Conservation (phyloP, 2,797 vertebrate species). For the Melanogrammus aeglefinus region DNA sequence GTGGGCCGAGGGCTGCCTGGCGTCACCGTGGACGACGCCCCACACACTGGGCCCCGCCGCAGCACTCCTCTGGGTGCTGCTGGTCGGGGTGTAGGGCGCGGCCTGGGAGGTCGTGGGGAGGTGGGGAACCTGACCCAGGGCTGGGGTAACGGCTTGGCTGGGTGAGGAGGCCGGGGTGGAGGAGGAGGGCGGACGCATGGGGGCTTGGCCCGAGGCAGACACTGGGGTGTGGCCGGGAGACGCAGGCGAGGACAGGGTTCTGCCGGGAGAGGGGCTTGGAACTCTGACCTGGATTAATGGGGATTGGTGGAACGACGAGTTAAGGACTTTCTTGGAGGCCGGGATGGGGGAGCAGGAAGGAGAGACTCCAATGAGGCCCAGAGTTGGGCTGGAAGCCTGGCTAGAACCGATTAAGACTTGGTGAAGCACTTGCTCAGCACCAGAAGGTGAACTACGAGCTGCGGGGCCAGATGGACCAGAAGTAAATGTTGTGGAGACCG, state of each 20-base stretch:
- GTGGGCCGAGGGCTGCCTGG: slow-evolving; percentile 52
- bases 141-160: slow-evolving; percentile 16
- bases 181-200: slow-evolving; percentile 2
- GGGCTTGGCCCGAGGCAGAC: slow-evolving; percentile 19
- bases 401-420: neutral
- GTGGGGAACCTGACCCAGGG: slow-evolving; percentile 38
- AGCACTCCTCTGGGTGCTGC: slow-evolving; percentile 27
- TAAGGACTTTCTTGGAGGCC: slow-evolving; percentile 39
- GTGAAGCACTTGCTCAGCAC: neutral
- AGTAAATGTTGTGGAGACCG: slow-evolving; percentile 7
- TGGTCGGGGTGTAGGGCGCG: slow-evolving; percentile 20
- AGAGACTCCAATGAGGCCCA: slow-evolving; percentile 26
- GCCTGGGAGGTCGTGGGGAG: slow-evolving; percentile 33
- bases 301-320: slow-evolving; percentile 50
- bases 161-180: slow-evolving; percentile 25
- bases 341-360: slow-evolving; percentile 28
- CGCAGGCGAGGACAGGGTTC: slow-evolving; percentile 8
- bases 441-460: slow-evolving; percentile 13
- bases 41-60: slow-evolving; percentile 61
- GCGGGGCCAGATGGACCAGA: slow-evolving; percentile 1
- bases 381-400: slow-evolving; percentile 24
- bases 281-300: slow-evolving; percentile 31
- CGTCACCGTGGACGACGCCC: slow-evolving; percentile 66
- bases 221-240: neutral
- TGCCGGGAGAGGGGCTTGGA: slow-evolving; percentile 15